Evolutionary conservation across 2,113 vertebrate species (phyloP).

Genomic region (Cynocephalus volans): DNA sequence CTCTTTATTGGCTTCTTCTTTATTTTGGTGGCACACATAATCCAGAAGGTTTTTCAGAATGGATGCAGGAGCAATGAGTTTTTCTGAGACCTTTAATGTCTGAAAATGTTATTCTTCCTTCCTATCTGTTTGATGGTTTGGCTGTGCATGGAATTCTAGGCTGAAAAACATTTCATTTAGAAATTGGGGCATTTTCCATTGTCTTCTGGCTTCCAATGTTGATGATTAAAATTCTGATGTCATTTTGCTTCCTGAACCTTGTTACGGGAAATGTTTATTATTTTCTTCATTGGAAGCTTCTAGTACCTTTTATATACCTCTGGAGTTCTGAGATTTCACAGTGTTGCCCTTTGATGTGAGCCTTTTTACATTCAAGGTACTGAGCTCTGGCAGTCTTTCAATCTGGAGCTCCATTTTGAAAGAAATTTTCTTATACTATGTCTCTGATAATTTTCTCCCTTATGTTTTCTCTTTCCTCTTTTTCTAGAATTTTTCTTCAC

Average conservation of each 20-base stretch:
- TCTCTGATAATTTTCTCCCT: background rate
- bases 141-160: background rate
- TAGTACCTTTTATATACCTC: background rate
- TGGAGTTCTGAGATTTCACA: background rate
- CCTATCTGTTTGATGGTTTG: background rate
- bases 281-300: background rate
- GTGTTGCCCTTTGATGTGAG: background rate
- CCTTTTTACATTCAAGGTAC: background rate
- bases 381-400: background rate
- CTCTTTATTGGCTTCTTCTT: background rate
- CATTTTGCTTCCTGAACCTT: background rate
- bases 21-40: background rate
- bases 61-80: background rate
- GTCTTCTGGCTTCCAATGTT: background rate
- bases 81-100: background rate
- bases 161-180: background rate
- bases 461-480: background rate
- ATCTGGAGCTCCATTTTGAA: background rate
- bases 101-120: background rate
- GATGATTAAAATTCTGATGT: background rate
- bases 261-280: background rate
- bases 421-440: background rate
- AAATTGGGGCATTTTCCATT: background rate
- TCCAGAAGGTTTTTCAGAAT: background rate
- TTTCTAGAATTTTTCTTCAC: background rate